Percentiles rank a stretch among this genome's conserved stretches.
Conservation (phyloP, 1,140 invertebrate genomes). For the Caenorhabditis remanei region DNA sequence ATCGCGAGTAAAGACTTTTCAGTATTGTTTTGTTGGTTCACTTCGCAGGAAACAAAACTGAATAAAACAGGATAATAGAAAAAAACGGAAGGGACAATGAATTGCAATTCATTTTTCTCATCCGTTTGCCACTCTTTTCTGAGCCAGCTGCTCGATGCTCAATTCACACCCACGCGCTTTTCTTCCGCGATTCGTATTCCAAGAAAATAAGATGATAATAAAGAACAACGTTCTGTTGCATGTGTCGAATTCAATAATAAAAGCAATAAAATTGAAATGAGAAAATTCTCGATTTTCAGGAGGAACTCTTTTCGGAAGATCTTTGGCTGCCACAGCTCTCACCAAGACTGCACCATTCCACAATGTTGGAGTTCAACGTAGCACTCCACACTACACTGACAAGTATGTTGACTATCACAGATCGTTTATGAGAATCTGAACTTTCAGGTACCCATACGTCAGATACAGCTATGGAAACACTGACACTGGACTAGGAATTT, state of each 20-base stretch:
- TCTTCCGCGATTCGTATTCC: neutral
- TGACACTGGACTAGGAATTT: constrained; percentile 66
- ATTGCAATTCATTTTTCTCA: constrained; percentile 32
- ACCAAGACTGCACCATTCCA: constrained; percentile 65
- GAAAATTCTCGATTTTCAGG: constrained; percentile 54
- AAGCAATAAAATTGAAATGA: neutral
- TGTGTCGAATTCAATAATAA: constrained; percentile 26
- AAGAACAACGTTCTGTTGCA: constrained; percentile 23
- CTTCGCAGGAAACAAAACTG: neutral
- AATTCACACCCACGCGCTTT: constrained; percentile 41
- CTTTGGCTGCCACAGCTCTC: constrained; percentile 63
- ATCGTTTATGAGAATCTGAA: neutral
- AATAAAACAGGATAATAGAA: neutral
- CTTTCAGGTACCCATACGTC: constrained; percentile 65
- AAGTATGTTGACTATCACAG: neutral
- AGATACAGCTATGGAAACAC: constrained; percentile 68
- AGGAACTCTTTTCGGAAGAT: constrained; percentile 68
- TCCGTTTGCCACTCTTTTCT: neutral
- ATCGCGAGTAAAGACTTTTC: constrained; percentile 10
- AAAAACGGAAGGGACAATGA: constrained; percentile 11
- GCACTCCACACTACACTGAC: constrained; percentile 68
- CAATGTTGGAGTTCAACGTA: constrained; percentile 67
- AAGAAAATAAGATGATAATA: neutral
- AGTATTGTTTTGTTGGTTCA: neutral
- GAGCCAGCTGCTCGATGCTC: constrained; percentile 34